These are phyloP conservation scores for Ianthella basta DNA, from an alignment of 37 sponge, comb jelly and placozoan genomes.

Conservation along the genomic window DNA sequence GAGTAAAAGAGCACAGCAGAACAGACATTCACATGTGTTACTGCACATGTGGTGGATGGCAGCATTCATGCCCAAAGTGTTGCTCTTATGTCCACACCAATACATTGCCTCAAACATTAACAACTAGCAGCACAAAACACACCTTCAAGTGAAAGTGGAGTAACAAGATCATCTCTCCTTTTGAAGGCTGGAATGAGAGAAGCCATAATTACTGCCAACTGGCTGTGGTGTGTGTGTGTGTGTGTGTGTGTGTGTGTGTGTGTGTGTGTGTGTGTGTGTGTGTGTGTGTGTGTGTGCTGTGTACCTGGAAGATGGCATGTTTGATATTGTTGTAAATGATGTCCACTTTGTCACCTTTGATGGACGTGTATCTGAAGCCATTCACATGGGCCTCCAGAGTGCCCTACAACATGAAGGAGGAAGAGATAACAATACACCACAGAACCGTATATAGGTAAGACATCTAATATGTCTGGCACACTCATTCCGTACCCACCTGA, in stretches of 20 bases:
- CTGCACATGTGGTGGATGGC: not conserved
- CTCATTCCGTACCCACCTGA: slow-evolving; percentile 42
- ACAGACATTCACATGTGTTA: not conserved
- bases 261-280: not conserved
- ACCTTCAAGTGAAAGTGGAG: slow-evolving; percentile 88
- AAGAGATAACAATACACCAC: not conserved
- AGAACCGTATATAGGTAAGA: not conserved
- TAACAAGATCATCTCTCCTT: slow-evolving; percentile 93
- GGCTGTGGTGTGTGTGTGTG: no score
- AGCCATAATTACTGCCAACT: not conserved
- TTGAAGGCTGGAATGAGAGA: slow-evolving; percentile 76
- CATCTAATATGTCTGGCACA: not conserved
- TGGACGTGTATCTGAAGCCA: slow-evolving; percentile 88
- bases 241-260: no score
- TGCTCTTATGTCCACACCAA: not conserved
- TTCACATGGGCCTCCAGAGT: slow-evolving; percentile 92
- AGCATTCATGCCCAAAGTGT: not conserved
- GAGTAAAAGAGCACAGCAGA: slow-evolving; percentile 4
- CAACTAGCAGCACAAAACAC: not conserved
- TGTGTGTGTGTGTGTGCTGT: not conserved
- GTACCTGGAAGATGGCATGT: slow-evolving; percentile 95
- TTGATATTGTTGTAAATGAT: slow-evolving; percentile 93
- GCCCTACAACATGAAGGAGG: slow-evolving; percentile 49
- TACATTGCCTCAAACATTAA: not conserved
- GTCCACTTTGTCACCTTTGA: slow-evolving; percentile 90